phyloP scores from a whole-genome alignment of 2,888 invertebrate genomes.

The Ctena decussata region DNA sequence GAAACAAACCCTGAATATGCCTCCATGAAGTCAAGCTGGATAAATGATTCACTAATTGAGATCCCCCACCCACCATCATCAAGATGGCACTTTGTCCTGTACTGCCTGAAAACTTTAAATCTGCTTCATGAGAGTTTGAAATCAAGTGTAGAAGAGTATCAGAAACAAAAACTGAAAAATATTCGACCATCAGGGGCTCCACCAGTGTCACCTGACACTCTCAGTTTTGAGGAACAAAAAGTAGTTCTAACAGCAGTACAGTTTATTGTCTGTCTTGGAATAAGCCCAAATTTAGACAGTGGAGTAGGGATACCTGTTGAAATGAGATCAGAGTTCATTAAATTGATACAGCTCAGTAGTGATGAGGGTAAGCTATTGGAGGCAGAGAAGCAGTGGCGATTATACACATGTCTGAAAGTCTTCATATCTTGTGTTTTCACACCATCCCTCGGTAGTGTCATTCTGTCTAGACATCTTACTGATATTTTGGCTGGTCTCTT shows the following conservation, averaged over 20 bases:
- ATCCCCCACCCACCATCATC: slow-evolving; percentile 14
- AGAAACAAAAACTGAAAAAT: slow-evolving; percentile 6
- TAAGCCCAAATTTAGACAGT: slow-evolving; percentile 90
- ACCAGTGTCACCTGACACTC: slow-evolving; percentile 77
- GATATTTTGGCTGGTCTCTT: slow-evolving; percentile 91
- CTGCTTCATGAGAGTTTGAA: slow-evolving; percentile 58
- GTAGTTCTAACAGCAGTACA: slow-evolving; percentile 90
- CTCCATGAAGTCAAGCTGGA: slow-evolving; percentile 22
- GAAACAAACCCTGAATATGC: slow-evolving; percentile 21
- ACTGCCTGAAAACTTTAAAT: slow-evolving; percentile 67
- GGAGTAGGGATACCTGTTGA: slow-evolving; percentile 89
- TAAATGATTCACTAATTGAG: slow-evolving; percentile 12
- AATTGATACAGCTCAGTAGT: slow-evolving; percentile 43
- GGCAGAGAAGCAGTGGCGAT: slow-evolving; percentile 46
- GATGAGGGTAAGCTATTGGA: slow-evolving; percentile 13
- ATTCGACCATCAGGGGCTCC: slow-evolving; percentile 69
- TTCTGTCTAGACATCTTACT: slow-evolving; percentile 89
- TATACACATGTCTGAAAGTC: slow-evolving; percentile 69
- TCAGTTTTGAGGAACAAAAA: slow-evolving; percentile 91
- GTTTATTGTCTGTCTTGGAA: slow-evolving; percentile 90
- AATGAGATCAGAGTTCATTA: slow-evolving; percentile 87
- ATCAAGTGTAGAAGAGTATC: slow-evolving; percentile 42
- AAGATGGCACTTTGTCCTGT: slow-evolving; percentile 67
- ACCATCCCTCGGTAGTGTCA: slow-evolving; percentile 88
- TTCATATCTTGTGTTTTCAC: slow-evolving; percentile 67